These are phyloP conservation scores for Synaphobranchus kaupii DNA, from an alignment of 2,797 vertebrate genomes.

Conservation along the genomic window DNA sequence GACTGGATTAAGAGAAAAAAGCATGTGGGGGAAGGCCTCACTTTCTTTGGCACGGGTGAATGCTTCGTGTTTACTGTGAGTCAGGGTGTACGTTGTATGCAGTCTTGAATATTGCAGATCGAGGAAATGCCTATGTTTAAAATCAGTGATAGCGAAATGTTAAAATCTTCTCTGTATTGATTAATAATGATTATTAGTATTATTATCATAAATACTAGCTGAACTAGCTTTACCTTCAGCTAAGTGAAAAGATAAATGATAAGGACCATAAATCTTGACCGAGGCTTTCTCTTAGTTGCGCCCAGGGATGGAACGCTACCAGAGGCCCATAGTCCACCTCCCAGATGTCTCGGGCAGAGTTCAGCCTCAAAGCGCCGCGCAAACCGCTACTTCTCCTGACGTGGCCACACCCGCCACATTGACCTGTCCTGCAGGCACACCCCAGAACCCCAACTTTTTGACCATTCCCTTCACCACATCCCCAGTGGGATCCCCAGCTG, in stretches of 20 bases:
- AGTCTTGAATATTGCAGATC: neutral
- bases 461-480: slow-evolving; percentile 56
- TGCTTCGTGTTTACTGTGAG: slow-evolving; percentile 86
- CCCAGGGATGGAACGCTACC: slow-evolving; percentile 79
- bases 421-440: slow-evolving; percentile 52
- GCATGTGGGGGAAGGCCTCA: slow-evolving; percentile 48
- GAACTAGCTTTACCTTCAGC: neutral
- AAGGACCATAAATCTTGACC: neutral
- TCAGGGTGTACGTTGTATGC: neutral
- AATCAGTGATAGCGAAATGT: neutral
- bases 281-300: slow-evolving; percentile 67
- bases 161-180: neutral
- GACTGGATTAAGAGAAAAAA: slow-evolving; percentile 78
- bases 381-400: slow-evolving; percentile 48
- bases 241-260: neutral
- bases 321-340: slow-evolving; percentile 79
- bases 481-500: slow-evolving; percentile 41
- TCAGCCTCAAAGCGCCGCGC: slow-evolving; percentile 33
- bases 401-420: slow-evolving; percentile 26
- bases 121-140: neutral
- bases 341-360: slow-evolving; percentile 64
- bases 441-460: slow-evolving; percentile 59
- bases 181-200: too few relatives aligned
- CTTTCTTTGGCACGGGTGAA: slow-evolving; percentile 84
- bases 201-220: neutral